These are phyloP conservation scores for Symphodus melops DNA, from an alignment of 2,113 vertebrate species.

Conservation along the genomic window DNA sequence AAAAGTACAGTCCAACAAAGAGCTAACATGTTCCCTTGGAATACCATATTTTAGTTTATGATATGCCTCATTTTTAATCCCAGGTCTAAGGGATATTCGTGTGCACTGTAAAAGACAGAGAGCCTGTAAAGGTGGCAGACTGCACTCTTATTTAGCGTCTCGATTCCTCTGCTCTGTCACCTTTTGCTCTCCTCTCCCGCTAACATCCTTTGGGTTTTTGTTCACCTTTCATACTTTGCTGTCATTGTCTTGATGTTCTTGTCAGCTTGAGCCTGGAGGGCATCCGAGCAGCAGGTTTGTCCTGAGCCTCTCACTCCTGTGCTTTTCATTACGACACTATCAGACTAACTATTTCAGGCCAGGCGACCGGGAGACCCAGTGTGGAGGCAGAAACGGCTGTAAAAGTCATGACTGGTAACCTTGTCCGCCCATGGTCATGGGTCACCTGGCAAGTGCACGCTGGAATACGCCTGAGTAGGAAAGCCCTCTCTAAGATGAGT, in stretches of 20 bases:
- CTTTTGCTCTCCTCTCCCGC: slow-evolving; percentile 62
- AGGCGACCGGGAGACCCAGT: slow-evolving; percentile 81
- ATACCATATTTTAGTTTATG: too few species aligned
- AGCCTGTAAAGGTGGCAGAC: slow-evolving; percentile 56
- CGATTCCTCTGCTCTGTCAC: slow-evolving; percentile 61
- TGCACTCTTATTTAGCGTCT: slow-evolving; percentile 66
- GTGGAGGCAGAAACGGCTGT: slow-evolving; percentile 69
- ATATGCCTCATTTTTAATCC: too few species aligned
- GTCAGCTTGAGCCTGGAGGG: slow-evolving; percentile 92
- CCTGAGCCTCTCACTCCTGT: slow-evolving; percentile 78
- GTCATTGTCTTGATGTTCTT: slow-evolving; percentile 94
- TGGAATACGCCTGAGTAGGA: slow-evolving; percentile 87
- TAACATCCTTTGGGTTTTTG: slow-evolving; percentile 78
- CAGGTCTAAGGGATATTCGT: background rate
- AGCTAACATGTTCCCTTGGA: too few species aligned
- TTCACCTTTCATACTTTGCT: slow-evolving; percentile 90
- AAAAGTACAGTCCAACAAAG: too few species aligned
- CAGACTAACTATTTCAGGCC: slow-evolving; percentile 88
- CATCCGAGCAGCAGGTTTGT: slow-evolving; percentile 89
- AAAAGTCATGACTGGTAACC: slow-evolving; percentile 78
- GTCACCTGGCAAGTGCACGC: slow-evolving; percentile 81
- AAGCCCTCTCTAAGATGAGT: slow-evolving; percentile 62
- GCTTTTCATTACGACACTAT: slow-evolving; percentile 79
- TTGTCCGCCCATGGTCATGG: slow-evolving; percentile 84
- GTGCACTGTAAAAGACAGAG: slow-evolving; percentile 36